These are phyloP conservation scores for Archegozetes longisetosus DNA, from an alignment of 1,140 invertebrate species.

Conservation along the genomic window DNA sequence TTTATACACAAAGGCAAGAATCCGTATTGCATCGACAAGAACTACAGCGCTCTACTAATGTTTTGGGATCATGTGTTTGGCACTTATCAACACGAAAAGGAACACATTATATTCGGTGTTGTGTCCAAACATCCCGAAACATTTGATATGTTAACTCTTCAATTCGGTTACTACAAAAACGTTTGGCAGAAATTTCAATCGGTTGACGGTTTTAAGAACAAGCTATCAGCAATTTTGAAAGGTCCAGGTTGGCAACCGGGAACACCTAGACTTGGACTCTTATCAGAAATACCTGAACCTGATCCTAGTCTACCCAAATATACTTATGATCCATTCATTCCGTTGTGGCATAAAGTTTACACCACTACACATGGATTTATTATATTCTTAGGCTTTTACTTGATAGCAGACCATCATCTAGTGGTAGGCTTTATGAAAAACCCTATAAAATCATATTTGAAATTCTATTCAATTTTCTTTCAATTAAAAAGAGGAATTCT, in stretches of 20 bases:
- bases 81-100: conserved; percentile 34
- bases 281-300: conserved; percentile 14
- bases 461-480: not conserved
- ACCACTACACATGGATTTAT: not conserved
- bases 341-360: not conserved
- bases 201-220: conserved; percentile 5
- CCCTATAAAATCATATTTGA: too few relatives aligned
- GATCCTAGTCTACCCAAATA: not conserved
- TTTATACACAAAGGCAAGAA: too few relatives aligned
- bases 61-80: conserved; percentile 40
- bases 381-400: not conserved
- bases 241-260: conserved; percentile 19
- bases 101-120: conserved; percentile 59
- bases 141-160: conserved; percentile 50
- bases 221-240: conserved; percentile 17
- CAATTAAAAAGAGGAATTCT: too few relatives aligned
- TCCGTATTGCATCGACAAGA: conserved; percentile 45
- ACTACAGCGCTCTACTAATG: conserved; percentile 42
- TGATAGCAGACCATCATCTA: not conserved
- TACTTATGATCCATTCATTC: not conserved
- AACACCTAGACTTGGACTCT: conserved; percentile 14
- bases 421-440: too few relatives aligned
- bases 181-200: conserved; percentile 16
- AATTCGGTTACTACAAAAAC: conserved; percentile 23
- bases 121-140: conserved; percentile 56